Percentiles rank a stretch among this genome's conserved stretches.
Evolutionary conservation across 1,140 invertebrate species (phyloP).

Genomic region (Acromyrmex heyeri): DNA sequence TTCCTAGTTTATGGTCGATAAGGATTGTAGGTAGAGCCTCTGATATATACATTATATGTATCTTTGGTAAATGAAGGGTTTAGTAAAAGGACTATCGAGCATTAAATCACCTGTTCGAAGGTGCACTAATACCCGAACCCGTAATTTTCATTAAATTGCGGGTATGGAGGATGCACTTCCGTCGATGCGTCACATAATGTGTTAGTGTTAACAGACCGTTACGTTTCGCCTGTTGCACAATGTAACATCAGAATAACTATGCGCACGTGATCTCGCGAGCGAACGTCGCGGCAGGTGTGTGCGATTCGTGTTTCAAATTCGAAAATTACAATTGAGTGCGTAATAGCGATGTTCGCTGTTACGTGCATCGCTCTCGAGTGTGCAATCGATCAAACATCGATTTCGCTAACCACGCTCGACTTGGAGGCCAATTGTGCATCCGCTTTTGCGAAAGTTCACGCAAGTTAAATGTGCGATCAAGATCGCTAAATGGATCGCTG

Average conservation of each 20-base stretch:
- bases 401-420: constrained; percentile 38
- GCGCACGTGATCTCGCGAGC: constrained; percentile 45
- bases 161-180: constrained; percentile 27
- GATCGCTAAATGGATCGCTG: not conserved
- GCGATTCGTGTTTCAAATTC: constrained; percentile 55
- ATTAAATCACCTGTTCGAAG: constrained; percentile 18
- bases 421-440: constrained; percentile 7
- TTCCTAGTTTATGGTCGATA: not conserved
- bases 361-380: constrained; percentile 22
- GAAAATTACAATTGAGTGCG: constrained; percentile 53
- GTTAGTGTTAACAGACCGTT: constrained; percentile 46
- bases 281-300: constrained; percentile 31
- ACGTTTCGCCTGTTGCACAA: constrained; percentile 61
- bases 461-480: constrained; percentile 14
- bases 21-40: not conserved
- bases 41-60: not conserved
- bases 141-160: constrained; percentile 53
- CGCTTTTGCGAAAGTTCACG: constrained; percentile 29
- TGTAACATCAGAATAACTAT: constrained; percentile 34
- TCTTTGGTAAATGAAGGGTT: not conserved
- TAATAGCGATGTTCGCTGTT: constrained; percentile 32
- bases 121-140: constrained; percentile 2
- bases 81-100: not conserved
- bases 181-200: constrained; percentile 17
- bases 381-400: constrained; percentile 51